Base-by-base conservation (phyloP, 2,113 vertebrate genomes). In the Danionella cerebrum region DNA sequence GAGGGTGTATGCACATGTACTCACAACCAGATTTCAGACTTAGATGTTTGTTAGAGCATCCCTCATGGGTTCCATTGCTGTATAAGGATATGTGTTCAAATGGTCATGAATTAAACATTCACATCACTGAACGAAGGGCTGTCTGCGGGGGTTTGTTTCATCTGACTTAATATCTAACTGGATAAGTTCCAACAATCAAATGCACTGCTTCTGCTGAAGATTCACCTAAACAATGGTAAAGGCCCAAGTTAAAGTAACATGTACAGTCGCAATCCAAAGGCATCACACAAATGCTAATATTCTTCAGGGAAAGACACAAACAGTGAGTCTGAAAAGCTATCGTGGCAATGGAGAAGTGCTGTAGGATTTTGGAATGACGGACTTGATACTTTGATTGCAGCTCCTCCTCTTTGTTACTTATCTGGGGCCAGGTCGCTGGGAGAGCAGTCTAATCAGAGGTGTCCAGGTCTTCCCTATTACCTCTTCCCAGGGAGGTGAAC, bases 31-130 rank as follows among this genome's bases (percentile, higher is more conserved):
- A 42, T 42, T 42, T 10, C 39, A 62, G 6, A 12, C 44, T 3
- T 31, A 63, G 1, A 47, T 8, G 29, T 48, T 64, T 64, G 11
- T 22, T 45, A 60, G 57, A 1, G 16, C n/a, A 60, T 31, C 39
- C 9, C 25, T 29, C 10, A 27, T 64, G 42, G 44, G 22, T 48
- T 48, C 1, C 3, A 21, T 14, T 10, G 13, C 19, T 64, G 44
- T 35, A 22, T 22, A 60, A 60, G 38, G 14, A 60, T 45, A 63
- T 48, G 42, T 48, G 42, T 63, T 63, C 47, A 63, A 24, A 29
- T 13, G 25, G 29, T 47, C 27, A 63, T 63, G 18, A 47, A 63
- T 63, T 47, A 63, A 35, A 35, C 12, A 63, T 24, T 47, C 16
- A 63, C 10, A 48, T 63, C 18, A 13, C 29, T 5, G 42, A 44